These are phyloP conservation scores for Cremastobaeus sp. DNA, from an alignment of 2,888 invertebrate genomes.

Conservation along the genomic window DNA sequence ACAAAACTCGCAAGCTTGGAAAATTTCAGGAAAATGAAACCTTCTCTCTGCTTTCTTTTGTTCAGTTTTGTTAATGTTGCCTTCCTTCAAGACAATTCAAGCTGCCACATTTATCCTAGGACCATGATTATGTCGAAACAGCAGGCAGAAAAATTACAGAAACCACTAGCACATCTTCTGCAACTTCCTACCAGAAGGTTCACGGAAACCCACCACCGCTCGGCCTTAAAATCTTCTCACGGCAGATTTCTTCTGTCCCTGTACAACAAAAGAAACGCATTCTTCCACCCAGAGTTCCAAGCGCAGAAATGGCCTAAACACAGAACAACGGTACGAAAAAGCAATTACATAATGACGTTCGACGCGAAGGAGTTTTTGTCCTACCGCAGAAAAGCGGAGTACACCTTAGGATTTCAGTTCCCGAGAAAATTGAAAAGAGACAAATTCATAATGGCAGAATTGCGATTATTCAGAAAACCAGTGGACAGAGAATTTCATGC, in stretches of 20 bases:
- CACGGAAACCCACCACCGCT: not conserved
- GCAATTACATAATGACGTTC: constrained; percentile 30
- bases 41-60: too few relatives aligned
- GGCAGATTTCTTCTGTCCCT: constrained; percentile 21
- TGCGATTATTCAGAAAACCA: constrained; percentile 20
- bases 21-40: too few relatives aligned
- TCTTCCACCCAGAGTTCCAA: not conserved
- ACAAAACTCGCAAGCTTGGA: too few relatives aligned
- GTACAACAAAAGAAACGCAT: constrained; percentile 9
- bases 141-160: constrained; percentile 11
- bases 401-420: constrained; percentile 13
- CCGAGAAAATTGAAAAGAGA: not conserved
- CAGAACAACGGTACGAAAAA: not conserved
- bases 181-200: constrained; percentile 10
- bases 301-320: not conserved
- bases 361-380: not conserved
- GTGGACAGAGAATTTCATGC: too few relatives aligned
- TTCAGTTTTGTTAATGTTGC: too few relatives aligned
- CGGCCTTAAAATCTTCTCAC: constrained; percentile 17
- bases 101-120: too few relatives aligned
- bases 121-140: constrained; percentile 14
- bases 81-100: too few relatives aligned
- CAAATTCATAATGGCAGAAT: constrained; percentile 19
- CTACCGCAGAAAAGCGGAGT: not conserved
- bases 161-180: constrained; percentile 7